Base-by-base conservation (phyloP, 2,888 invertebrate genomes). In the Crematogaster levior region DNA sequence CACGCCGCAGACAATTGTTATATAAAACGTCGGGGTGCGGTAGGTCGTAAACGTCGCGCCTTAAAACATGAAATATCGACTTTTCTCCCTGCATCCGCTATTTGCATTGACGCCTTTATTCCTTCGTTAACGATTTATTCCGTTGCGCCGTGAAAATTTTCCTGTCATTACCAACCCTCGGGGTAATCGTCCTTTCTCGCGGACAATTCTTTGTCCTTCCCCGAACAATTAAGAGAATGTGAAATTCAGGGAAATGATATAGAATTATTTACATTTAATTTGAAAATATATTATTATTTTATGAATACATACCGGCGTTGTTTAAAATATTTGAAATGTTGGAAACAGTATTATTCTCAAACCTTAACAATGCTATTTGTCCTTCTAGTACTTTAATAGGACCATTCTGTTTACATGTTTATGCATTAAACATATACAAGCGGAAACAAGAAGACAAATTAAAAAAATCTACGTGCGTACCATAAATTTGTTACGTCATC, bases 1-100 rank as follows among this genome's bases (percentile, higher is more conserved):
- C 34, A 61, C 37, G 43, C 51, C 40, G 40, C 68, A 72, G 72
- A 83, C 85, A 83, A 86, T 82, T 83, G 77, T 68, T 82, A 85
- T 82, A 85, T 74, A 82, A 81, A 83, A 86, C 63, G 82, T 56
- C 18, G 58, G 61, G n/a, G n/a, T 10, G n/a, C 9, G 24, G 37
- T 6, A 18, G 30, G n/a, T n/a, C 24, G 46, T 58, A 58, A 68
- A 48, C 43, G 37, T 53, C 61, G 72, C 43, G 60, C 51, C 74
- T 82, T 66, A 77, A 66, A 68, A 51, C 77, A 74, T 83, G 60
- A 83, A 85, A 81, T 68, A 74, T 68, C 77, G 81, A 81, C 60
- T 72, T 81, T 60, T 18, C 40, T 48, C 30, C 43, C 46, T 58
- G 58, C 56, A 24, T 40, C 58, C 80, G n/a, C 70, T 37, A 75